Conservation (phyloP, 2,888 invertebrate genomes). For the Lucinisca nassula region DNA sequence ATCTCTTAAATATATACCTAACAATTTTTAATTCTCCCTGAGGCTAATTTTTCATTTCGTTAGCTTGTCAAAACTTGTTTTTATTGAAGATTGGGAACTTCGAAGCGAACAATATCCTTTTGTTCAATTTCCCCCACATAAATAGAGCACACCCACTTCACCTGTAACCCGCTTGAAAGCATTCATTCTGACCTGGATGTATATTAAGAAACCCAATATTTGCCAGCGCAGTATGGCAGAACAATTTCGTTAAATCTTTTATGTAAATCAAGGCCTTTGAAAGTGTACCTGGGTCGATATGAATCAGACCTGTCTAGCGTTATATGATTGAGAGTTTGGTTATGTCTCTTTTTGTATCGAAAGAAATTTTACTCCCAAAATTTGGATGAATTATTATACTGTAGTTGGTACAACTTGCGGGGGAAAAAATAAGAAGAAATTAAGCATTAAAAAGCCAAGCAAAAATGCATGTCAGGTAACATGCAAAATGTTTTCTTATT, state of each 20-base stretch:
- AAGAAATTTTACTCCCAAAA: not conserved
- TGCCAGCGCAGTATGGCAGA: not conserved
- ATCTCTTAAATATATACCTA: not conserved
- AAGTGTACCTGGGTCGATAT: not conserved
- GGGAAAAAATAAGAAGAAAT: too few species aligned
- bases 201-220: slow-evolving; percentile 4
- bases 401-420: too few species aligned
- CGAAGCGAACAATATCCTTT: slow-evolving; percentile 41
- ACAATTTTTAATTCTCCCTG: not conserved
- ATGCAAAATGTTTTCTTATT: too few species aligned
- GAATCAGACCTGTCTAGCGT: slow-evolving; percentile 6
- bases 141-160: slow-evolving; percentile 44
- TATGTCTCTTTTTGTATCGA: not conserved
- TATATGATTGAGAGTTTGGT: not conserved
- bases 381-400: not conserved
- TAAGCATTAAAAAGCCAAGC: too few species aligned
- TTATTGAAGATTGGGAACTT: not conserved
- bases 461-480: too few species aligned
- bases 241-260: not conserved
- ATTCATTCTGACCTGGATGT: slow-evolving; percentile 27
- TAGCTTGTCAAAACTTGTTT: slow-evolving; percentile 49
- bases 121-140: slow-evolving; percentile 18
- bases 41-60: slow-evolving; percentile 14
- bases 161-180: slow-evolving; percentile 24
- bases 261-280: not conserved